A percentile compares a stretch with the other conserved stretches of the same genome.
Conservation (phyloP, 2,888 invertebrate genomes). For the Coelogynopora nodosa region DNA sequence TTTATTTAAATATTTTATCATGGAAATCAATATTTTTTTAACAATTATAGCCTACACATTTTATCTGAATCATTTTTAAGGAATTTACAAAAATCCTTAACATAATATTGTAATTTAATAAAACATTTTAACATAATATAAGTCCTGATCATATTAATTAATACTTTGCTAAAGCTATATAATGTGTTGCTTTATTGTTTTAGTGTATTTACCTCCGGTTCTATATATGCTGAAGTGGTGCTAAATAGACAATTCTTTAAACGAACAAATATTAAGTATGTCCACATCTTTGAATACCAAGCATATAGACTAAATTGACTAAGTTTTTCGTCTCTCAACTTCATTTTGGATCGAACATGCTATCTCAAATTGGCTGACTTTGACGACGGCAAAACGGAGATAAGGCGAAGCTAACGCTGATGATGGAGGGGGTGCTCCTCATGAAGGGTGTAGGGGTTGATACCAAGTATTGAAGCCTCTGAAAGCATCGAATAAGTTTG, state of each 20-base stretch:
- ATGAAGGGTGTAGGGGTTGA: not conserved
- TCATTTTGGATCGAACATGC: conserved; percentile 16
- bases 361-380: conserved; percentile 27
- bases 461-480: not conserved
- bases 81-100: too few relatives aligned
- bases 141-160: too few relatives aligned
- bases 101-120: too few relatives aligned
- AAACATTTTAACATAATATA: too few relatives aligned
- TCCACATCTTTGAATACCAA: conserved; percentile 8
- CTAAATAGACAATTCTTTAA: not conserved
- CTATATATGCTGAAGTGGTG: not conserved
- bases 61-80: too few relatives aligned
- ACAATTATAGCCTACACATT: too few relatives aligned
- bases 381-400: not conserved
- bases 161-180: too few relatives aligned
- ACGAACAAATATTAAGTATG: conserved; percentile 13
- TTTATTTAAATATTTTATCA: too few relatives aligned
- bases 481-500: not conserved
- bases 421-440: not conserved
- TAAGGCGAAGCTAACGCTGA: not conserved
- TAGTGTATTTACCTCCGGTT: not conserved
- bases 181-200: not conserved
- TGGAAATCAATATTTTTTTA: too few relatives aligned
- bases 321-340: conserved; percentile 17
- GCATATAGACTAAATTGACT: not conserved